Conservation (phyloP, 2,888 invertebrate genomes). For the Koerneria pararmatus region DNA sequence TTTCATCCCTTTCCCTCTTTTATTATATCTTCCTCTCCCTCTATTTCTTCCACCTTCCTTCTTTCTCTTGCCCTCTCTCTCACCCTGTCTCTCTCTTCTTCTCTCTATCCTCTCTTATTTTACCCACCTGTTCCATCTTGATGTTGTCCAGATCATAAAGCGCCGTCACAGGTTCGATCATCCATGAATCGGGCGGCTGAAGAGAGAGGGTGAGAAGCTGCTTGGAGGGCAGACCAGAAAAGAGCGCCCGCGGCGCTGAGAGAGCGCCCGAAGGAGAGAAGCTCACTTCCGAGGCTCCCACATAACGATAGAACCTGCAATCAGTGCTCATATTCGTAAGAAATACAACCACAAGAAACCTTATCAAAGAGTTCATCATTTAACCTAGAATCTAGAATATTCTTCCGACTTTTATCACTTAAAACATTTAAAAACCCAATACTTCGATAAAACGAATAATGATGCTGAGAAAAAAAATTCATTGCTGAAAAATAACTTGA, state of each 20-base stretch:
- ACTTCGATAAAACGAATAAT: too few species aligned
- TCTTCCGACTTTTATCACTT: too few species aligned
- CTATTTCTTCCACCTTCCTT: too few species aligned
- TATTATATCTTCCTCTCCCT: too few species aligned
- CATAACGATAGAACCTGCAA: constrained; percentile 88
- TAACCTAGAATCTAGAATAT: too few species aligned
- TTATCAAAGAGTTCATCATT: not conserved
- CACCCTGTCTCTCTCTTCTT: not conserved
- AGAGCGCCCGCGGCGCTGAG: constrained; percentile 76
- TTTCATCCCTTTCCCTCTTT: too few species aligned
- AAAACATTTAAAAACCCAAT: too few species aligned
- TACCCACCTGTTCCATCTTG: constrained; percentile 77
- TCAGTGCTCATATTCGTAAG: constrained; percentile 11
- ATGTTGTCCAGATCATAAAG: constrained; percentile 81
- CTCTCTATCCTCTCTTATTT: not conserved
- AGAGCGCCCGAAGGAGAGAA: constrained; percentile 74
- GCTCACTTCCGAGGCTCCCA: constrained; percentile 81
- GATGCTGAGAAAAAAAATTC: too few species aligned
- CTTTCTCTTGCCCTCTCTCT: too few species aligned
- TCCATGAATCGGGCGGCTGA: constrained; percentile 68
- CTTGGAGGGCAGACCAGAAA: constrained; percentile 83
- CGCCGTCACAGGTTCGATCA: constrained; percentile 78
- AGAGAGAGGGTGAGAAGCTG: constrained; percentile 77
- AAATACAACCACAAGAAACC: not conserved
- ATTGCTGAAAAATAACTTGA: too few species aligned